Evolutionary conservation across 2,113 vertebrate species (phyloP), one percentile per base, ranked within the genome.

Genomic region (Patagioenas fasciata): DNA sequence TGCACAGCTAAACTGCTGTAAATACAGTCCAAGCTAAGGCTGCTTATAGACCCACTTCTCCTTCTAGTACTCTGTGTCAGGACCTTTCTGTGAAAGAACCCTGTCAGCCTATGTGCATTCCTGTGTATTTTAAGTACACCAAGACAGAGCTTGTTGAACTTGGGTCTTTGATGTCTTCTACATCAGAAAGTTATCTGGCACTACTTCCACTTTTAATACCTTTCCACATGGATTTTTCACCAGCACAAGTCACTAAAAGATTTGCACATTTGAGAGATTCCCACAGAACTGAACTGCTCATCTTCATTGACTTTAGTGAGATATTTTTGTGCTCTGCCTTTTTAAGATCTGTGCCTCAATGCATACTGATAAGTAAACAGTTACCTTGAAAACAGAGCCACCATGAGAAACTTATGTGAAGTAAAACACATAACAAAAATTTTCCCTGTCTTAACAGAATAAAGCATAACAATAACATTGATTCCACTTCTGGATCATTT

Each of bases 101-200:
- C 24, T 56, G 2, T 11, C 56, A 81, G 23, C 60, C 51, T 50
- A 16, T 1, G 0, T 1, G 3, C 15, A 26, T 32, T 31, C 9
- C 4, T 60, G 21, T 8, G 5, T 75, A 15, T 54, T 75, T 85
- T 50, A 77, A 56, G 38, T 10, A 42, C 1, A 3, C 17, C 64
- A 86, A 25, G 34, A 83, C 80, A 83, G 23, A 29, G 19, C 11
- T 80, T 38, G 23, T 26, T 65, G 40, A 36, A 32, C 44, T 65
- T 70, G 36, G 6, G 44, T 47, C 44, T 60, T 75, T n/a, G 51
- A 62, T 38, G 11, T 16, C 51, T 67, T 80, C 58, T 51, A 10
- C 34, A 61, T 48, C 9, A 65, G 38, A 77, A 31, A 44, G 23
- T 47, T 34, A 28, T 24, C n/a, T 80, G 70, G 40, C 26, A 54